Conservation (phyloP, 2,797 vertebrate genomes). For the Melanotaenia maccullochi region DNA sequence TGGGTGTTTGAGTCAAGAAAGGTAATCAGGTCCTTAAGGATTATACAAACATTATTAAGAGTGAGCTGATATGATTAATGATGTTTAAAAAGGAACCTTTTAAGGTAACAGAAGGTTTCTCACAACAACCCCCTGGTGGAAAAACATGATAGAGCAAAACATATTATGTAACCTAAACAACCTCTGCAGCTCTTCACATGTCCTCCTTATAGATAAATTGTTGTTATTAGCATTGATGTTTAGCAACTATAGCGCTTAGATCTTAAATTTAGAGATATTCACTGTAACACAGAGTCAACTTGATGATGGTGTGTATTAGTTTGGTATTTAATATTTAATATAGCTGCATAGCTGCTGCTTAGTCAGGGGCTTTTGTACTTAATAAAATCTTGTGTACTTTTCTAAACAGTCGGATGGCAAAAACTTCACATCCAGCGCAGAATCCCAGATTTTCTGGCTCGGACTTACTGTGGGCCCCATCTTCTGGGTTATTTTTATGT, state of each 20-base stretch:
- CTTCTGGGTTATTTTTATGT: constrained; percentile 92
- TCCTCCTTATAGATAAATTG: neutral
- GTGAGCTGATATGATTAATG: constrained; percentile 2
- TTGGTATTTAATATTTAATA: neutral
- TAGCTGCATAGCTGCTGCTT: neutral
- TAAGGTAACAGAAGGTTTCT: neutral
- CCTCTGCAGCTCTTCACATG: neutral
- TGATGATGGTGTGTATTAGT: neutral
- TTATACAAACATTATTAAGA: neutral
- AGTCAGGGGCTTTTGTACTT: neutral
- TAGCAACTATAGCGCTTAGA: neutral
- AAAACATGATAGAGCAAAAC: constrained; percentile 4
- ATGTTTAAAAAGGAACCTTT: neutral
- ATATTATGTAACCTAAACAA: neutral
- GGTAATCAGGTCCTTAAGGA: constrained; percentile 68
- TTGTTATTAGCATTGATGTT: neutral
- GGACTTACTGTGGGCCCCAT: constrained; percentile 90
- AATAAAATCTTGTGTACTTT: constrained; percentile 10
- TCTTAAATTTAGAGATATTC: neutral
- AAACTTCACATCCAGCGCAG: constrained; percentile 79
- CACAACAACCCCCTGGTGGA: neutral
- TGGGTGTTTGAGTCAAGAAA: constrained; percentile 95
- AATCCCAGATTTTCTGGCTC: constrained; percentile 93
- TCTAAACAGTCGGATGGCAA: constrained; percentile 68
- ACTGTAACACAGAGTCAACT: neutral